Evolutionary conservation across 2,797 vertebrate genomes (phyloP).

Genomic region (Pelodytes ibericus): DNA sequence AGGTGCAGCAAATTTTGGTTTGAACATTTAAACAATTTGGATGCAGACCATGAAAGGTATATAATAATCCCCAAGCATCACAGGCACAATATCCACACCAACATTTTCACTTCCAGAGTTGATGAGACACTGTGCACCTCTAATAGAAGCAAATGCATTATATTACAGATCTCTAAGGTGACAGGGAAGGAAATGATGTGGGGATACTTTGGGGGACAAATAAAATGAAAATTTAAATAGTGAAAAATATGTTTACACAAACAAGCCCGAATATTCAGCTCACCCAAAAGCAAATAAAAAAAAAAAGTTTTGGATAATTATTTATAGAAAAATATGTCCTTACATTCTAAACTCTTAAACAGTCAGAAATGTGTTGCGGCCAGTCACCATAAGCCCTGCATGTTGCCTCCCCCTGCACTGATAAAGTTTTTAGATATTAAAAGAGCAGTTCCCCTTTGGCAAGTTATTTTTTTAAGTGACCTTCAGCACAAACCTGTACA

Average conservation of each 20-base stretch:
- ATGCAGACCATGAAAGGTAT: not conserved
- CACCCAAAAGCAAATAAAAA: too few relatives aligned
- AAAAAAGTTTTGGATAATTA: too few relatives aligned
- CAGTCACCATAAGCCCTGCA: too few relatives aligned
- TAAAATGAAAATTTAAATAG: too few relatives aligned
- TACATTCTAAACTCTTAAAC: too few relatives aligned
- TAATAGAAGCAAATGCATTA: not conserved
- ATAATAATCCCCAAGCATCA: not conserved
- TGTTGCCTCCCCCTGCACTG: not conserved
- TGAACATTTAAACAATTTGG: not conserved
- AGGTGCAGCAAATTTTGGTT: constrained; percentile 23
- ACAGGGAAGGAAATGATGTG: too few relatives aligned
- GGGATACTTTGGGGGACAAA: too few relatives aligned
- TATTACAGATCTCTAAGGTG: not conserved
- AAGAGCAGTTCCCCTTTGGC: not conserved
- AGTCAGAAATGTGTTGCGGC: too few relatives aligned
- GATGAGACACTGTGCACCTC: constrained; percentile 3
- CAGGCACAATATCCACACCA: not conserved
- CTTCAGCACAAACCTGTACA: not conserved
- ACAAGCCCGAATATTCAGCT: too few relatives aligned
- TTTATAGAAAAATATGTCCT: too few relatives aligned
- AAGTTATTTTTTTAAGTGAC: not conserved
- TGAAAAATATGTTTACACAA: too few relatives aligned
- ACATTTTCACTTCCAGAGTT: not conserved
- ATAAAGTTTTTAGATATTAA: not conserved